Conservation (phyloP, 2,888 invertebrate species). For the Ypsolopha scabrella region DNA sequence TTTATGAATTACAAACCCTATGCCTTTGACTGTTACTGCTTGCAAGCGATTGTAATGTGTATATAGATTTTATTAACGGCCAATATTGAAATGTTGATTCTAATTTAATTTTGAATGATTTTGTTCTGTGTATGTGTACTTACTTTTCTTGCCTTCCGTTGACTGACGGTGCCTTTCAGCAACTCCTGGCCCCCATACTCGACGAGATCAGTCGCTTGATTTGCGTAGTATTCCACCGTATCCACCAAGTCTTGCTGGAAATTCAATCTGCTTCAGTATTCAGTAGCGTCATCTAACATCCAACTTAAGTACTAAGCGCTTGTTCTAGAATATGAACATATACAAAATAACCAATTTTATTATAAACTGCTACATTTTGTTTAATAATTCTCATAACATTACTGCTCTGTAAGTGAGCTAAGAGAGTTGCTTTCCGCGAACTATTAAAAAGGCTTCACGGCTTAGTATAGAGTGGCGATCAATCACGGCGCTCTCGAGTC, state of each 20-base stretch:
- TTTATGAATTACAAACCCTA: neutral
- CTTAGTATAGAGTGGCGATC: too few relatives aligned
- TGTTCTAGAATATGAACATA: neutral
- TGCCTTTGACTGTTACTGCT: too few relatives aligned
- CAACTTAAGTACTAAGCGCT: neutral
- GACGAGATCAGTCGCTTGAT: slow-evolving; percentile 70
- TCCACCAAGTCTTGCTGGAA: slow-evolving; percentile 75
- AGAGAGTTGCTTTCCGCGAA: too few relatives aligned
- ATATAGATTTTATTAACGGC: too few relatives aligned
- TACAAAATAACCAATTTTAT: too few relatives aligned
- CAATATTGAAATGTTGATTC: too few relatives aligned
- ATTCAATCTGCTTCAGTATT: neutral
- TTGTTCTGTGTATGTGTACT: neutral
- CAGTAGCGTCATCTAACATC: neutral
- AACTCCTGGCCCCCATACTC: slow-evolving; percentile 68
- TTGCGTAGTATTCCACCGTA: slow-evolving; percentile 76
- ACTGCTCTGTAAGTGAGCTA: too few relatives aligned
- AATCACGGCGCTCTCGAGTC: too few relatives aligned
- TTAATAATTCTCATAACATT: too few relatives aligned
- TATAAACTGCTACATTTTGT: too few relatives aligned
- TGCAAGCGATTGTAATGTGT: too few relatives aligned
- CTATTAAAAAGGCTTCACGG: too few relatives aligned
- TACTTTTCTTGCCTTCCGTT: slow-evolving; percentile 65
- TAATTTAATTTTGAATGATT: neutral
- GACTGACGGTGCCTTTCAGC: slow-evolving; percentile 57